Base-by-base conservation (phyloP, 92 coral and sea anemone genomes). In the Parazoanthus swiftii region DNA sequence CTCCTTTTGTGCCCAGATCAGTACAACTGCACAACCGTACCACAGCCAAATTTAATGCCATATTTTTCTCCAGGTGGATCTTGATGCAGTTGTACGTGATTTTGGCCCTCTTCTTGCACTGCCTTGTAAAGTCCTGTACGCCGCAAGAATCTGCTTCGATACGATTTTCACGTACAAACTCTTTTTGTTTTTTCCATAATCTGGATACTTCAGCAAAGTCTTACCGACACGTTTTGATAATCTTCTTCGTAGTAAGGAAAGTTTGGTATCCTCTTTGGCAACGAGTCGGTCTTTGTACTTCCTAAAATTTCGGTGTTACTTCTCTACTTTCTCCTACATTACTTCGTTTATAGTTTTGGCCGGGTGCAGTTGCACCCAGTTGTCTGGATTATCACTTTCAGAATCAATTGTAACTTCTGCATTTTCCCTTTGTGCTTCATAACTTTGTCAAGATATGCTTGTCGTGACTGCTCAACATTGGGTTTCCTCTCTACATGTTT, bases 311-410 rank as follows among this genome's bases (percentile, higher is more conserved):
- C 76, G 77, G 4, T 48, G 84, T 48, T 76, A 75, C 54, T 86
- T 86, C 54, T 26, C 76, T 6, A 86, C 66, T 26, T 88, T 88
- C 71, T 80, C 84, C 58, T 86, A 39, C 65, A 85, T 85, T 56
- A 85, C 81, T 25, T 21, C 85, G 18, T 84, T 85, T 29, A 80
- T 46, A 2, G 83, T n/a, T 14, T 75, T 81, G 16, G 35, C 51
- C 36, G 74, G 86, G 73, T 68, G 38, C 23, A 91, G 85, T 29
- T 81, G 25, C 67, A 79, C 90, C 90, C 90, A 91, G 89, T 92
- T 92, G 68, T 92, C 91, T 15, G 91, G 89, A 71, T 92, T 81
- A 50, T 92, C 89, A 25, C 81, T 85, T 33, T 73, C 77, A 29
- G 77, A 73, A 33, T 73, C 77, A 29, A 43, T 73, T 7, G 43